Base-by-base conservation (phyloP, 2,797 vertebrate genomes). In the Babyrousa celebensis region DNA sequence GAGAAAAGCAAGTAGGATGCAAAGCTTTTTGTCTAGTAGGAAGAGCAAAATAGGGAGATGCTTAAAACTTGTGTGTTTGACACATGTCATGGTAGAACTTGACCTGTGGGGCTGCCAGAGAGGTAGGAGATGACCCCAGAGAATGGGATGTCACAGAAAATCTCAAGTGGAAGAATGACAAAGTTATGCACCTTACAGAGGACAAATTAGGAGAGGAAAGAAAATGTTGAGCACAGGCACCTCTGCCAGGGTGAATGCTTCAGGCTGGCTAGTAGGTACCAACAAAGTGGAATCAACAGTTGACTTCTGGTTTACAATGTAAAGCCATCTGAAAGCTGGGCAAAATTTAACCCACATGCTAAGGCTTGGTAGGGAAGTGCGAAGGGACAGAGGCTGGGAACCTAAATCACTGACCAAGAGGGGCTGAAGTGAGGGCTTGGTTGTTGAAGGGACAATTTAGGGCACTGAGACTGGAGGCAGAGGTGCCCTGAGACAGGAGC, bases 1-100 rank as follows among this genome's bases (percentile, higher is more conserved):
- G 52, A 93, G 36, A 92, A 89, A 95, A 89, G 54, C 48, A 67
- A 92, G 27, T 52, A 85, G 36, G 63, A 77, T 43, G 58, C 20
- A 75, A 63, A 79, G 27, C 14, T 52, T 95, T 95, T 89, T 56
- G 21, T 85, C 21, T 72, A 52, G 20, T 90, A 25, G 10, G 56
- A 95, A 77, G 74, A 74, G 27, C 8, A 56, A 92, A 94, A 75
- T 75, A 89, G 58, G n/a, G 29, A 96, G 56, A 87, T 84, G 68
- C 67, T 70, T 79, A 84, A 85, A 94, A 65, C 29, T 27, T 29
- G 12, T 58, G 43, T 75, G 9, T 56, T 56, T 88, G 68, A 85
- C 52, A 84, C 56, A 8, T 48, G 25, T 79, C 17, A 65, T 36
- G 72, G 52, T 1, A 91, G 29, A 85, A 27, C 32, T 72, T 43